Conservation (phyloP, 2,888 invertebrate genomes). For the Melieria crassipennis region DNA sequence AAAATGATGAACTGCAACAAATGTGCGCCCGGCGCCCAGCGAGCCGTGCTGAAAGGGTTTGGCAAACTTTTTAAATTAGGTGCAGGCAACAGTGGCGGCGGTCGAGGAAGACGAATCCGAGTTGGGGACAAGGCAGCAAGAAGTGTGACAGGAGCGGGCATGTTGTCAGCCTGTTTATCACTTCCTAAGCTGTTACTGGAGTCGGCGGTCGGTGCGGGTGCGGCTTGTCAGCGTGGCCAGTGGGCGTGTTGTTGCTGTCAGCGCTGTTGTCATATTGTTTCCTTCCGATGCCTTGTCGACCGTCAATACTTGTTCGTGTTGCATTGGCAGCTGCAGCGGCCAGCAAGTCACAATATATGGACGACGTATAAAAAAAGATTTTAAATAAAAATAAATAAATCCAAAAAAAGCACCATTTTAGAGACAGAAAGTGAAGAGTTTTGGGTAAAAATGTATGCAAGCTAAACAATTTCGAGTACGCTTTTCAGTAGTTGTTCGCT, state of each 20-base stretch:
- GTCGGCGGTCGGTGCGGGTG: not conserved
- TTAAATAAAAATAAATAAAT: not conserved
- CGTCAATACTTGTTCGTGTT: conserved; percentile 18
- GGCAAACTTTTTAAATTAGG: conserved; percentile 26
- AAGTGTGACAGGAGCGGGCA: conserved; percentile 5
- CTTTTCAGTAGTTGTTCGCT: not conserved
- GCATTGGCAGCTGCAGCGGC: not conserved
- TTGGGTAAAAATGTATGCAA: not conserved
- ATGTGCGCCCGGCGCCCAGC: not conserved
- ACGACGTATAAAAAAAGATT: not conserved
- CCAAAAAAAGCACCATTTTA: not conserved
- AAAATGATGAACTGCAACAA: too few species aligned
- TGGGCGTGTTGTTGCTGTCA: not conserved
- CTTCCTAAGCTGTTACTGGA: conserved; percentile 22
- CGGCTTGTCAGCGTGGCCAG: not conserved
- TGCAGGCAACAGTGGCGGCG: conserved; percentile 7
- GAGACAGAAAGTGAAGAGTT: not conserved
- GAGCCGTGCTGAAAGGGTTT: conserved; percentile 16
- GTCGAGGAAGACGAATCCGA: conserved; percentile 7
- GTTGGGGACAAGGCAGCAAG: not conserved
- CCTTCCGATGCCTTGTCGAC: conserved; percentile 32
- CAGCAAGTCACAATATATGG: not conserved
- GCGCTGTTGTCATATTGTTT: conserved; percentile 35
- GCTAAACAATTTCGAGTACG: not conserved
- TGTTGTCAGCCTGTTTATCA: conserved; percentile 30